Conservation (phyloP, 2,113 vertebrate species). For the Penelope pileata region DNA sequence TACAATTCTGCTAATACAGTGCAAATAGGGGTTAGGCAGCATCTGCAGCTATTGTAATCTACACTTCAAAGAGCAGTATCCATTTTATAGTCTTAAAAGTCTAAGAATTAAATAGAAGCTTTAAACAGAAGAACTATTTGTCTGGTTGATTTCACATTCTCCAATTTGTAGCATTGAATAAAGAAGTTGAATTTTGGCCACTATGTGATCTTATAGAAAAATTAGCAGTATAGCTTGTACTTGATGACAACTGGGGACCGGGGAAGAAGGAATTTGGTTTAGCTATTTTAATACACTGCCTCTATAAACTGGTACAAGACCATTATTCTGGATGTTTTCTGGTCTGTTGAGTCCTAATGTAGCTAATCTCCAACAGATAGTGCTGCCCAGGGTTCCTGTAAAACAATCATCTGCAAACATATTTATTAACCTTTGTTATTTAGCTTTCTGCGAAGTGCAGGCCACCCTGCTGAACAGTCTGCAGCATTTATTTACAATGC, state of each 20-base stretch:
- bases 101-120: background rate
- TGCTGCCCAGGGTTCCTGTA: slow-evolving; percentile 57
- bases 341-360: slow-evolving; percentile 58
- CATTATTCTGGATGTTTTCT: slow-evolving; percentile 65
- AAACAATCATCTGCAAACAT: slow-evolving; percentile 64
- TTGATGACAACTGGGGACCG: background rate
- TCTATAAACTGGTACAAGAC: slow-evolving; percentile 34
- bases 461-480: slow-evolving; percentile 75
- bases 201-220: background rate
- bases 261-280: background rate
- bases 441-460: slow-evolving; percentile 67
- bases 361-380: slow-evolving; percentile 66
- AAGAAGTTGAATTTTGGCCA: background rate
- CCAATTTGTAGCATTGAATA: background rate
- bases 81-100: slow-evolving; percentile 2
- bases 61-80: slow-evolving; percentile 3
- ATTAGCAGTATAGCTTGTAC: background rate
- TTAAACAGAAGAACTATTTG: background rate
- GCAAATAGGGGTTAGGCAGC: slow-evolving; percentile 53
- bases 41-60: slow-evolving; percentile 43
- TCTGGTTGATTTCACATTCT: background rate
- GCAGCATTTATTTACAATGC: slow-evolving; percentile 68
- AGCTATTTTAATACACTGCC: slow-evolving; percentile 6
- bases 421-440: slow-evolving; percentile 66
- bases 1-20: slow-evolving; percentile 52